Evolutionary conservation across 1,140 invertebrate species (phyloP).

Genomic region (Meteorus sp.): DNA sequence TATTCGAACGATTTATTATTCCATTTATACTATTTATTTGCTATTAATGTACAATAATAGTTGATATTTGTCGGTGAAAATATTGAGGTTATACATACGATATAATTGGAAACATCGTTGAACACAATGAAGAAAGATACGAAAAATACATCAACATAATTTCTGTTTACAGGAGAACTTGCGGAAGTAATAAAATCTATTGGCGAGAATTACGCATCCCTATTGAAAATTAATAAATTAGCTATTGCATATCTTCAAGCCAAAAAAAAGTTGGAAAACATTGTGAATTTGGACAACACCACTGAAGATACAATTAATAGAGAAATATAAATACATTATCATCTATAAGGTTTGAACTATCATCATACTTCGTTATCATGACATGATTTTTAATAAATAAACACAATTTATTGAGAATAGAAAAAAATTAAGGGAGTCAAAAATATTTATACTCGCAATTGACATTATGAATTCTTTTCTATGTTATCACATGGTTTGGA

Average conservation of each 20-base stretch:
- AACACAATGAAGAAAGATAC: not conserved
- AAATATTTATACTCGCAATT: not conserved
- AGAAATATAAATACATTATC: not conserved
- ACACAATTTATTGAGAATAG: not conserved
- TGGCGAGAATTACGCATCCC: conserved; percentile 1
- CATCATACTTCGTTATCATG: no score
- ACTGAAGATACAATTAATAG: not conserved
- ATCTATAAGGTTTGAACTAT: no score
- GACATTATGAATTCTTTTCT: not conserved
- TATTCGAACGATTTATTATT: no score
- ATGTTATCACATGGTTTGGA: no score
- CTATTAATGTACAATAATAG: no score
- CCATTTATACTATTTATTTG: no score
- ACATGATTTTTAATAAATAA: not conserved
- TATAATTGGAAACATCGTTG: not conserved
- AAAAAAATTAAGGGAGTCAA: not conserved
- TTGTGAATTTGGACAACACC: not conserved
- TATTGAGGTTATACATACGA: not conserved
- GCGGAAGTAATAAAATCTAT: conserved; percentile 5
- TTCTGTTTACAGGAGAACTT: conserved; percentile 5
- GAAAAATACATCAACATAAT: not conserved
- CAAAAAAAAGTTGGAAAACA: not conserved
- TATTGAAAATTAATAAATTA: conserved; percentile 16
- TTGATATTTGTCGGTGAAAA: not conserved
- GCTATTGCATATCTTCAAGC: not conserved